Base-by-base conservation (phyloP, 2,113 vertebrate species). In the Baryphthengus martii region DNA sequence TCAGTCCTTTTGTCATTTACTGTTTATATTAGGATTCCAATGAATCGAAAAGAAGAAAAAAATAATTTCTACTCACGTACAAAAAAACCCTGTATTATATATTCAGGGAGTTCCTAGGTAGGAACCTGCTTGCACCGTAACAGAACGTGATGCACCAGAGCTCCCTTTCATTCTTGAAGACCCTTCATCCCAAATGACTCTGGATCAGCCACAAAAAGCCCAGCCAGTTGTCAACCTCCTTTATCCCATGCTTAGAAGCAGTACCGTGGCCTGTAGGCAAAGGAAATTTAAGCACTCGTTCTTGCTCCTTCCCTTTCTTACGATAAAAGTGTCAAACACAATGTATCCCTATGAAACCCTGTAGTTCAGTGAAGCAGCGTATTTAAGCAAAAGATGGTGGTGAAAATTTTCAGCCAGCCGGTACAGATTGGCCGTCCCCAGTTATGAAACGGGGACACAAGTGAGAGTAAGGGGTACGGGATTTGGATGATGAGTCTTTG, bases 71-170 rank as follows among this genome's bases (percentile, higher is more conserved):
- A 33, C 25, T 66, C 10, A 1, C 0, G 6, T 58, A 40, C 33
- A 33, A 28, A 78, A 1, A 4, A 45, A 58, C 45, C n/a, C n/a
- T 0, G 1, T 35, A 26, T 47, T 13, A 6, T 16, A 24, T 2
- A 1, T 9, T 23, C 31, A 49, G 25, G 8, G 66, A 75, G 15
- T 23, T 24, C 24, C n/a, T 52, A 4, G 20, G 13, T 8, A 18
- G 10, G 40, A 39, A 21, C 18, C 23, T 33, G 23, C 28, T 19
- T 62, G 61, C 11, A 39, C 33, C 40, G 17, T 18, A 28, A 17
- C 26, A 44, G 33, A 25, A 61, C 11, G 39, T 6, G 62, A 10
- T 47, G 33, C 7, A 67, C 42, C 52, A 45, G 47, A 67, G 47
- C 33, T 88, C 29, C 25, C n/a, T 74, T 70, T 74, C 26, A 68